Conservation (phyloP, 2,888 invertebrate species). For the Drosophila melanosoma region DNA sequence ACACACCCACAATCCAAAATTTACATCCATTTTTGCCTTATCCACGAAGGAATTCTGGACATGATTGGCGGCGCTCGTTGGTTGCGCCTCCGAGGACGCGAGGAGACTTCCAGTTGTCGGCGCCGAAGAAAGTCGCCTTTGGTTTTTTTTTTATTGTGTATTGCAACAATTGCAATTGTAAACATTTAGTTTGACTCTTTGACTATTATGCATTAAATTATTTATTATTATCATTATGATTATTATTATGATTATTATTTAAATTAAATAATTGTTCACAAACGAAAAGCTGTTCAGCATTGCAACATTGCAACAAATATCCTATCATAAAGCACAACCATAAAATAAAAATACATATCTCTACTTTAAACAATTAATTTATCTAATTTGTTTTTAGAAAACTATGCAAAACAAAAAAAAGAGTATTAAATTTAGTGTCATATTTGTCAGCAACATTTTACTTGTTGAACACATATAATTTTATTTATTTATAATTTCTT, state of each 20-base stretch:
- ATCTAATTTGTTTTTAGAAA: slow-evolving; percentile 37
- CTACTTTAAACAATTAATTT: slow-evolving; percentile 42
- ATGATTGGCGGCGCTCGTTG: slow-evolving; percentile 81
- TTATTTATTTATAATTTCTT: slow-evolving; percentile 40
- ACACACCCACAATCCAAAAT: slow-evolving; percentile 18
- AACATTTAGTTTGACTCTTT: slow-evolving; percentile 7
- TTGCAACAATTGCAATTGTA: neutral
- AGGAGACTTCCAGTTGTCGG: slow-evolving; percentile 85
- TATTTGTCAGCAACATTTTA: slow-evolving; percentile 62
- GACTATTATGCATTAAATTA: slow-evolving; percentile 62
- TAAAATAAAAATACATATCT: slow-evolving; percentile 43
- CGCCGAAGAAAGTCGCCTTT: slow-evolving; percentile 82
- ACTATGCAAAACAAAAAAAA: slow-evolving; percentile 56
- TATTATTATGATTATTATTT: slow-evolving; percentile 57
- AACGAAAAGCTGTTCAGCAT: slow-evolving; percentile 34
- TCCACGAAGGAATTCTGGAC: slow-evolving; percentile 54
- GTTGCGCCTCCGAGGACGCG: slow-evolving; percentile 84
- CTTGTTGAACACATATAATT: slow-evolving; percentile 43
- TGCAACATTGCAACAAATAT: slow-evolving; percentile 41
- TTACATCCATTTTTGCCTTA: slow-evolving; percentile 76
- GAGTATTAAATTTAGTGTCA: slow-evolving; percentile 85
- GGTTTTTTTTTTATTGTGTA: slow-evolving; percentile 14
- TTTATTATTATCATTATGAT: slow-evolving; percentile 59
- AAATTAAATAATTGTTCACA: slow-evolving; percentile 66
- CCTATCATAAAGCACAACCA: slow-evolving; percentile 45